Evolutionary conservation across 2,888 invertebrate species (phyloP).

Genomic region (Cryptus armator): DNA sequence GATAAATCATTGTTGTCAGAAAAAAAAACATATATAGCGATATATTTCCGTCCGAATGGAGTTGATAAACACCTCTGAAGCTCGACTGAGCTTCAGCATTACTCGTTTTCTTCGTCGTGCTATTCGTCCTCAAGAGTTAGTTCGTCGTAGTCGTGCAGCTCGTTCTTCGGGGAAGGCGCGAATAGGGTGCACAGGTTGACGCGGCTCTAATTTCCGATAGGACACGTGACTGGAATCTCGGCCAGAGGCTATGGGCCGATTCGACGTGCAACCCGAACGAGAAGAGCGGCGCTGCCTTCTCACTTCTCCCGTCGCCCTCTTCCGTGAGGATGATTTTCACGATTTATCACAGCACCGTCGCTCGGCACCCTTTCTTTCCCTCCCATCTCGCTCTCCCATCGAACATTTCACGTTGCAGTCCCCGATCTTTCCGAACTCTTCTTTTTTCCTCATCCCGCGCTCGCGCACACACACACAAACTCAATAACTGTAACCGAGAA

Average conservation of each 20-base stretch:
- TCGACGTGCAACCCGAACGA: constrained; percentile 13
- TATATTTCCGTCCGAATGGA: constrained; percentile 12
- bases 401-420: background rate
- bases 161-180: constrained; percentile 48
- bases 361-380: constrained; percentile 36
- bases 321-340: constrained; percentile 70
- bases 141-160: constrained; percentile 48
- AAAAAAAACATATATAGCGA: constrained; percentile 23
- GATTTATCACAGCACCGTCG: constrained; percentile 69
- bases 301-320: constrained; percentile 46
- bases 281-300: constrained; percentile 24
- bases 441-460: background rate
- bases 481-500: constrained; percentile 2
- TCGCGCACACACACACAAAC: background rate
- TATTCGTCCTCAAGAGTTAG: constrained; percentile 46
- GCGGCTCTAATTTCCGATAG: constrained; percentile 84
- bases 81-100: constrained; percentile 42
- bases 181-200: constrained; percentile 73
- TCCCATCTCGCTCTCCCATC: constrained; percentile 10
- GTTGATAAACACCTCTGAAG: constrained; percentile 35
- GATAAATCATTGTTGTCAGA: constrained; percentile 40
- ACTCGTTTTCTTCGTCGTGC: constrained; percentile 50
- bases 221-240: constrained; percentile 82
- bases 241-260: constrained; percentile 61
- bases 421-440: background rate